phyloP scores from a whole-genome alignment of 2,888 invertebrate genomes.

The Acrobasis repandana region DNA sequence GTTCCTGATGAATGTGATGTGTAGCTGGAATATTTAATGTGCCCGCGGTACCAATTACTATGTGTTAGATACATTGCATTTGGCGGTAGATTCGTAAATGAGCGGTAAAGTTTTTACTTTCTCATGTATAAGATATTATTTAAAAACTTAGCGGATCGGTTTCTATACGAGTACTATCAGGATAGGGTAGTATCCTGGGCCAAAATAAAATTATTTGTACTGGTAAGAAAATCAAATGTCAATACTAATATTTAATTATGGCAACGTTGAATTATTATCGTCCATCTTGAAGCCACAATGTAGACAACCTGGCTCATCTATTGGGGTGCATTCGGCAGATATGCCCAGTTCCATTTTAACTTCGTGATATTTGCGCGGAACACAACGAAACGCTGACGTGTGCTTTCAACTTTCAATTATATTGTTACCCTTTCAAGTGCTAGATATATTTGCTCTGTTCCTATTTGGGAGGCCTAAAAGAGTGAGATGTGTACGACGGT shows the following conservation, averaged over 20 bases:
- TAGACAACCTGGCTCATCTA: too few relatives aligned
- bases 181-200: too few relatives aligned
- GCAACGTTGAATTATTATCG: too few relatives aligned
- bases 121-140: too few relatives aligned
- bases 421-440: constrained; percentile 32
- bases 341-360: background rate
- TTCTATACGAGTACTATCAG: too few relatives aligned
- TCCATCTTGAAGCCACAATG: too few relatives aligned
- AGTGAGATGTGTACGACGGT: constrained; percentile 41
- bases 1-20: constrained; percentile 51
- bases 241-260: too few relatives aligned
- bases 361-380: too few relatives aligned
- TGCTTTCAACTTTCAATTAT: constrained; percentile 33
- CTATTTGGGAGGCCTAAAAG: constrained; percentile 34
- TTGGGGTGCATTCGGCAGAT: too few relatives aligned
- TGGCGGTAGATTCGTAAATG: background rate
- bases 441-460: constrained; percentile 30
- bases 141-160: too few relatives aligned
- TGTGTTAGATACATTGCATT: constrained; percentile 21
- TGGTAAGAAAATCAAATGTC: too few relatives aligned
- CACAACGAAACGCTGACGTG: background rate
- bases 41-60: constrained; percentile 22
- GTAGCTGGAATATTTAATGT: constrained; percentile 47
- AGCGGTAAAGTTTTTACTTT: background rate
- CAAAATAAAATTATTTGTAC: too few relatives aligned